phyloP scores from a whole-genome alignment of 2,888 invertebrate genomes.

The Thecophora atra region DNA sequence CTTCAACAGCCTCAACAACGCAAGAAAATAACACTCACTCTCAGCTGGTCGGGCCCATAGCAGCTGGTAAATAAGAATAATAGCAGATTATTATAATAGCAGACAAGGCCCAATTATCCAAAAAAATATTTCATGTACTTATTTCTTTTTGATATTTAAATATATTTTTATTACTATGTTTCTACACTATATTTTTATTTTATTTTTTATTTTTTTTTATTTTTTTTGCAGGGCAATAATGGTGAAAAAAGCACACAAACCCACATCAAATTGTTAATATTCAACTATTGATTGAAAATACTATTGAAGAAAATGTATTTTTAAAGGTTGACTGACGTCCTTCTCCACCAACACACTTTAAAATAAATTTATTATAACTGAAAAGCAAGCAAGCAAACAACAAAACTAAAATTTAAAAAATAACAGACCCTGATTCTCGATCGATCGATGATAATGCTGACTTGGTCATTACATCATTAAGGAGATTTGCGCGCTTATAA shows the following conservation, averaged over 20 bases:
- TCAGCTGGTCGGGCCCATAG: slow-evolving; percentile 57
- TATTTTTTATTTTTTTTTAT: neutral
- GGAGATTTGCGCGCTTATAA: slow-evolving; percentile 5
- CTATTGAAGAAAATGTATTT: slow-evolving; percentile 49
- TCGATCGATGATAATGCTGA: neutral
- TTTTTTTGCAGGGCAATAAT: slow-evolving; percentile 62
- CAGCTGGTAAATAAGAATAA: slow-evolving; percentile 48
- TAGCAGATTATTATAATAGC: neutral
- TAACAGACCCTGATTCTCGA: no score
- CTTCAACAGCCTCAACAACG: slow-evolving; percentile 50
- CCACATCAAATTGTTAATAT: slow-evolving; percentile 50
- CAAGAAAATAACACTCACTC: slow-evolving; percentile 56
- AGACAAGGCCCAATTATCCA: no score
- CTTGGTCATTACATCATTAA: slow-evolving; percentile 12
- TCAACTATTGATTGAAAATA: slow-evolving; percentile 46
- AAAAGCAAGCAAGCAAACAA: slow-evolving; percentile 30
- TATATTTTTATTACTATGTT: no score
- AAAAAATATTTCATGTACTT: no score
- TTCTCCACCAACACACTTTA: slow-evolving; percentile 51
- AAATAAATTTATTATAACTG: slow-evolving; percentile 40
- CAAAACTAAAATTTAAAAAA: neutral
- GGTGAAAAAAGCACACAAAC: slow-evolving; percentile 48
- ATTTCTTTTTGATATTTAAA: no score
- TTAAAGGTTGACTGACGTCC: slow-evolving; percentile 60
- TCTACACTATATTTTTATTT: no score